Evolutionary conservation across 1,140 invertebrate species (phyloP).

Genomic region (Caenorhabditis elegans): WBcel235 BX284603.4:5386501-5387000

Average conservation of each 20-base stretch:
- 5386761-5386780: too few relatives aligned
- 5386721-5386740: too few relatives aligned
- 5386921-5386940: neutral
- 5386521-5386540: neutral
- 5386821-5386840: too few relatives aligned
- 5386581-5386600: neutral
- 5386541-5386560: neutral
- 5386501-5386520: neutral
- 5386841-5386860: slow-evolving; percentile 11
- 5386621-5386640: neutral
- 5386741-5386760: too few relatives aligned
- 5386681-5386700: neutral
- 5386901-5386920: neutral
- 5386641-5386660: neutral
- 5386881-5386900: neutral
- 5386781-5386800: too few relatives aligned
- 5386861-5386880: neutral
- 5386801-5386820: too few relatives aligned
- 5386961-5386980: neutral
- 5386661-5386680: neutral
- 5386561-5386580: neutral
- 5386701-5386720: too few relatives aligned
- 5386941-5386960: neutral
- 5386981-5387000: neutral
- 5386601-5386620: neutral